phyloP scores from a whole-genome alignment of 1,140 invertebrate genomes.

The Cotesia vestalis region DNA sequence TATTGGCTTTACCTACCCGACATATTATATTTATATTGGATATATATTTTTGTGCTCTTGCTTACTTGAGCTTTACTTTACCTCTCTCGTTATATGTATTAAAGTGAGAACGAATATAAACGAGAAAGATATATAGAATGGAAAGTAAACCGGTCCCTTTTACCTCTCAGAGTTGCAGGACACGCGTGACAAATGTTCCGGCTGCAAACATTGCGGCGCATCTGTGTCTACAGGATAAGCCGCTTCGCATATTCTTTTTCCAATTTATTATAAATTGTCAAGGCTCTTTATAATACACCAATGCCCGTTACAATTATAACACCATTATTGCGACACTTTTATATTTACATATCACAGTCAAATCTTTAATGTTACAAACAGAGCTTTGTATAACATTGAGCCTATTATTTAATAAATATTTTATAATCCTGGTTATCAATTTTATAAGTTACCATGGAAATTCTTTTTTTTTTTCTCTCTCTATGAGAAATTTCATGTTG shows the following conservation, averaged over 20 bases:
- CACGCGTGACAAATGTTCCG: slow-evolving; percentile 66
- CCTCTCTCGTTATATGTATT: too few species aligned
- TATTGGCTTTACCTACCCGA: too few species aligned
- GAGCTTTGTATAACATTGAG: too few species aligned
- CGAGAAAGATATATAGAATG: background rate
- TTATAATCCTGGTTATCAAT: too few species aligned
- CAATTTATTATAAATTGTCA: slow-evolving; percentile 29
- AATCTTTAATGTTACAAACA: too few species aligned
- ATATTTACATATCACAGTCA: too few species aligned
- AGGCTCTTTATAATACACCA: background rate
- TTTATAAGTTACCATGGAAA: too few species aligned
- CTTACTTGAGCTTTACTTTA: too few species aligned
- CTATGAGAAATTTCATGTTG: too few species aligned
- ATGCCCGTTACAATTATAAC: slow-evolving; percentile 10
- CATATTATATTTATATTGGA: background rate
- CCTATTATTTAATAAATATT: too few species aligned
- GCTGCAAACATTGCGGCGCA: slow-evolving; percentile 61
- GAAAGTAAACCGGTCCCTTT: slow-evolving; percentile 54
- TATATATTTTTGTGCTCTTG: slow-evolving; percentile 9
- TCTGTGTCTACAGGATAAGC: slow-evolving; percentile 62
- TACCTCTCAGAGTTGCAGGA: slow-evolving; percentile 54
- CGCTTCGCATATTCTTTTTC: slow-evolving; percentile 21
- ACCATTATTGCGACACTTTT: background rate
- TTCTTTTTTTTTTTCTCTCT: too few species aligned
- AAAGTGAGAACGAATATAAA: background rate